Conservation (phyloP, 2,797 vertebrate genomes). For the Diglossa cyanea region DNA sequence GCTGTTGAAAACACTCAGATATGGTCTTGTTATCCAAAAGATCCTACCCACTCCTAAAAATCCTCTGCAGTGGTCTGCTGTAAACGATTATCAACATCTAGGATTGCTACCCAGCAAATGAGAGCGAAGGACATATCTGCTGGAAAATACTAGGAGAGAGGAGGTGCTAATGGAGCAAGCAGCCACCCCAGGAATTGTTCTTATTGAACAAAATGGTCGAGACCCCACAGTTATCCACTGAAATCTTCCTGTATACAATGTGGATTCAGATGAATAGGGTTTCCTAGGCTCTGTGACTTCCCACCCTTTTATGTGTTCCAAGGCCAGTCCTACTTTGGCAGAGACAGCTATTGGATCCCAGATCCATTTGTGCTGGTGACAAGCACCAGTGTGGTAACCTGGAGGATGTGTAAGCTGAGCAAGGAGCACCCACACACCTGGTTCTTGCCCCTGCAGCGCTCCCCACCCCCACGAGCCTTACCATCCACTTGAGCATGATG, state of each 20-base stretch:
- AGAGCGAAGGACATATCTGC: neutral
- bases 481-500: conserved; percentile 98
- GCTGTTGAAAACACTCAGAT: neutral
- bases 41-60: neutral
- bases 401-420: neutral
- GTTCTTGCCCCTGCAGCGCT: neutral
- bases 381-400: neutral
- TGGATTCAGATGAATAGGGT: neutral
- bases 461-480: conserved; percentile 59
- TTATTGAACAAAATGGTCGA: neutral
- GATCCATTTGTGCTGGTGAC: neutral
- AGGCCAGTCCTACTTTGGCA: neutral
- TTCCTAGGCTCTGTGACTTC: neutral
- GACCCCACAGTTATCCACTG: neutral
- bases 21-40: neutral
- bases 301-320: accelerated
- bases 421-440: neutral
- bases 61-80: neutral
- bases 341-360: neutral
- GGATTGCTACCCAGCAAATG: neutral
- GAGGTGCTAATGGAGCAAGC: neutral
- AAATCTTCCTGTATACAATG: neutral
- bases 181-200: accelerated
- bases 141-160: neutral
- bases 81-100: neutral